phyloP scores from a whole-genome alignment of 2,113 vertebrate genomes.

The Prunella fulvescens region DNA sequence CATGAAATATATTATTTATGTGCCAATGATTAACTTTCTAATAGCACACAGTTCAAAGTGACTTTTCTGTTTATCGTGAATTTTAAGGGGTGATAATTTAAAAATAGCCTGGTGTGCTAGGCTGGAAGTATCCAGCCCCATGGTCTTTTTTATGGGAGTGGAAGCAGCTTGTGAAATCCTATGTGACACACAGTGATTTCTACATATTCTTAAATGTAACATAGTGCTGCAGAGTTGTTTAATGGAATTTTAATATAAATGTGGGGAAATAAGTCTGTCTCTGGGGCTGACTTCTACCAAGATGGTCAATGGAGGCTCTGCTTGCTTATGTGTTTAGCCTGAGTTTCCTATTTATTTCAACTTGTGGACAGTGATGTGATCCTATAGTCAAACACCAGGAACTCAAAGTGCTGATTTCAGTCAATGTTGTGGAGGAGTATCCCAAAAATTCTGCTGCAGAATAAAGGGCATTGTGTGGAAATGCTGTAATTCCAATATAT shows the following conservation, averaged over 20 bases:
- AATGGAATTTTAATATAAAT: background rate
- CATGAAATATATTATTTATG: background rate
- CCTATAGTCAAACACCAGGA: background rate
- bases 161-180: background rate
- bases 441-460: background rate
- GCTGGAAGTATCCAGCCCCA: background rate
- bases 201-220: background rate
- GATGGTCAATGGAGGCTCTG: background rate
- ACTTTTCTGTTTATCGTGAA: background rate
- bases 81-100: background rate
- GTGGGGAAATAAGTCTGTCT: background rate
- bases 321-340: background rate
- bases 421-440: background rate
- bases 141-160: background rate
- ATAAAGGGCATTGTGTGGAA: background rate
- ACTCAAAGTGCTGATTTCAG: background rate
- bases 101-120: background rate
- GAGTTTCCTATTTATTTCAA: background rate
- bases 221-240: background rate
- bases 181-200: rapidly evolving
- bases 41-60: background rate
- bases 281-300: background rate
- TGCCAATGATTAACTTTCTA: background rate
- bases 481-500: background rate
- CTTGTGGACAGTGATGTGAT: background rate